Conservation (phyloP, 2,797 vertebrate species). For the Esox lucius region DNA sequence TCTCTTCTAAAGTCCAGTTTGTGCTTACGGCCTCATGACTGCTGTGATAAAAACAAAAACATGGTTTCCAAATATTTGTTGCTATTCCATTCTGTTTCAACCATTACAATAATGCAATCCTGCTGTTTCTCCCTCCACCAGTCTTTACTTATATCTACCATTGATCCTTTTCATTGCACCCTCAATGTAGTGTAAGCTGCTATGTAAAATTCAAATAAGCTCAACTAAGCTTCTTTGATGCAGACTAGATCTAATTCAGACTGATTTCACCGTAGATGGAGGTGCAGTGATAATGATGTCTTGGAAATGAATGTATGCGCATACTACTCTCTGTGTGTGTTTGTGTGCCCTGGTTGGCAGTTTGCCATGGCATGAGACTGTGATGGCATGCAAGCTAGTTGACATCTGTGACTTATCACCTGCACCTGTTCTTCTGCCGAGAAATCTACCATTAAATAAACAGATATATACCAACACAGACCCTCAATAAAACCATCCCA, state of each 20-base stretch:
- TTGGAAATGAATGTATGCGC: neutral
- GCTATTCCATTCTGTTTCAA: neutral
- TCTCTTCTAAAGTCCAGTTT: neutral
- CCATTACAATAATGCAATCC: neutral
- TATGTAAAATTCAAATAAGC: constrained; percentile 28
- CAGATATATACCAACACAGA: neutral
- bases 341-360: constrained; percentile 29
- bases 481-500: neutral
- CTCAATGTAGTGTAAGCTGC: constrained; percentile 1
- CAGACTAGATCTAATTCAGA: neutral
- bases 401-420: constrained; percentile 23
- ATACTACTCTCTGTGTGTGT: neutral
- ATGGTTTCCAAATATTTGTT: neutral
- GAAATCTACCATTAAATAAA: constrained; percentile 4
- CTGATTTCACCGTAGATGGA: neutral
- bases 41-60: neutral
- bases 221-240: constrained; percentile 3
- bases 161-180: neutral
- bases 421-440: neutral
- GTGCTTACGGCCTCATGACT: neutral
- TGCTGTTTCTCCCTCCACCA: neutral
- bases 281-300: constrained; percentile 14
- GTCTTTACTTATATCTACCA: neutral
- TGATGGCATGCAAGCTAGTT: constrained; percentile 27
- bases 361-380: constrained; percentile 36